Conservation (phyloP, 2,888 invertebrate species). For the Athalia rosae region DNA sequence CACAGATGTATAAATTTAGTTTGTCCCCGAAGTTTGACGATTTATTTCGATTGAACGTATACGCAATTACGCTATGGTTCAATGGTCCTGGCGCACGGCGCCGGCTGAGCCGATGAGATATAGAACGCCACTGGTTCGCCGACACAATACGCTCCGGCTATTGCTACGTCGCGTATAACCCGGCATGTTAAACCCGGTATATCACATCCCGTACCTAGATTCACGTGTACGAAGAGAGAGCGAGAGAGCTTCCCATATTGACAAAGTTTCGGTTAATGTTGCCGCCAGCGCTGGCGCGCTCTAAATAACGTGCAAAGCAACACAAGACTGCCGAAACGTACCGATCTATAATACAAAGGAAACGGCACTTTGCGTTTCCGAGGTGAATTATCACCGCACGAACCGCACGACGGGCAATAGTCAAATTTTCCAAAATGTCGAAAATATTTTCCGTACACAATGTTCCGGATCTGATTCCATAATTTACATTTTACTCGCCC, state of each 20-base stretch:
- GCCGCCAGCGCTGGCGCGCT: constrained; percentile 21
- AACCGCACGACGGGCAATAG: neutral
- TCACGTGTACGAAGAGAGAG: neutral
- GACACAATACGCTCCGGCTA: constrained; percentile 26
- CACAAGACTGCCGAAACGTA: neutral
- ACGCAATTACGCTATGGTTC: constrained; percentile 45
- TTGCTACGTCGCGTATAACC: neutral
- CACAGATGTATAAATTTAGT: constrained; percentile 1
- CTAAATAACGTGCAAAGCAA: constrained; percentile 15
- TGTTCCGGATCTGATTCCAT: no score
- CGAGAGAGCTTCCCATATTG: constrained; percentile 39
- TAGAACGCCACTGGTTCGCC: constrained; percentile 15
- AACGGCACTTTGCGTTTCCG: neutral
- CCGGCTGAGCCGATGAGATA: constrained; percentile 38
- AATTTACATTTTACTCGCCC: neutral
- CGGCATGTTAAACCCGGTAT: constrained; percentile 1
- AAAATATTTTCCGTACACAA: neutral
- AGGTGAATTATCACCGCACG: neutral
- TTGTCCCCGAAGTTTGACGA: constrained; percentile 40
- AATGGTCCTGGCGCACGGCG: constrained; percentile 40
- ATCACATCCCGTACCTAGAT: constrained; percentile 7
- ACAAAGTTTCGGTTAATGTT: constrained; percentile 38
- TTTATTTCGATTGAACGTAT: constrained; percentile 46
- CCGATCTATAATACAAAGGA: neutral
- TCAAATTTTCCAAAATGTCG: constrained; percentile 2